Evolutionary conservation across 1,140 invertebrate genomes (phyloP).

Genomic region (Geopemphigus sp.): DNA sequence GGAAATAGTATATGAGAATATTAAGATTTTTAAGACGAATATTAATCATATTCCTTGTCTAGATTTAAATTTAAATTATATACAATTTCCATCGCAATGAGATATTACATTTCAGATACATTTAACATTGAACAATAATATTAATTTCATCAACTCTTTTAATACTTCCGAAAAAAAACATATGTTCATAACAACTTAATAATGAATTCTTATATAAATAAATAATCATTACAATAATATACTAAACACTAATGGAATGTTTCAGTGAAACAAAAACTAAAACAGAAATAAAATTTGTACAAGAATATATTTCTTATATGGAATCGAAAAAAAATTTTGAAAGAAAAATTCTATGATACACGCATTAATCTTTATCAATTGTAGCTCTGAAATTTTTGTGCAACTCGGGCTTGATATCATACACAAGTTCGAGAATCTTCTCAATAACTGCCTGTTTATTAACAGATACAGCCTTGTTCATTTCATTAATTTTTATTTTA

Average conservation of each 20-base stretch:
- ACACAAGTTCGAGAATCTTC: constrained; percentile 78
- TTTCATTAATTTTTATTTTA: constrained; percentile 77
- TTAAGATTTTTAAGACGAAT: no score
- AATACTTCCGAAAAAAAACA: constrained; percentile 19
- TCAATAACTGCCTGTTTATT: constrained; percentile 81
- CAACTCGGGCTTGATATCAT: constrained; percentile 84
- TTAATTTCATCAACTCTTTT: not conserved
- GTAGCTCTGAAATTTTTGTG: constrained; percentile 70
- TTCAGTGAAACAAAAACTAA: constrained; percentile 38
- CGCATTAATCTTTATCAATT: constrained; percentile 15
- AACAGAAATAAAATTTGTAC: constrained; percentile 26
- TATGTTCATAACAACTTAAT: constrained; percentile 1
- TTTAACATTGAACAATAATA: not conserved
- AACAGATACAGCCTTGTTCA: constrained; percentile 72
- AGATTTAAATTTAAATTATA: no score
- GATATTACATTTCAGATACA: not conserved
- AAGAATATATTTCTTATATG: constrained; percentile 21
- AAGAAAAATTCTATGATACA: constrained; percentile 6
- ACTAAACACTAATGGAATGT: constrained; percentile 35
- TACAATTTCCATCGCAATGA: no score
- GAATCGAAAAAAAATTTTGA: not conserved
- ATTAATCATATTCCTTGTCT: no score
- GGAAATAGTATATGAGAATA: no score
- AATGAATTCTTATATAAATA: constrained; percentile 28
- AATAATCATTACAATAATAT: constrained; percentile 23